Evolutionary conservation across 2,113 vertebrate species (phyloP), one percentile per base, ranked within the genome.

Genomic region (Lophura nycthemera): DNA sequence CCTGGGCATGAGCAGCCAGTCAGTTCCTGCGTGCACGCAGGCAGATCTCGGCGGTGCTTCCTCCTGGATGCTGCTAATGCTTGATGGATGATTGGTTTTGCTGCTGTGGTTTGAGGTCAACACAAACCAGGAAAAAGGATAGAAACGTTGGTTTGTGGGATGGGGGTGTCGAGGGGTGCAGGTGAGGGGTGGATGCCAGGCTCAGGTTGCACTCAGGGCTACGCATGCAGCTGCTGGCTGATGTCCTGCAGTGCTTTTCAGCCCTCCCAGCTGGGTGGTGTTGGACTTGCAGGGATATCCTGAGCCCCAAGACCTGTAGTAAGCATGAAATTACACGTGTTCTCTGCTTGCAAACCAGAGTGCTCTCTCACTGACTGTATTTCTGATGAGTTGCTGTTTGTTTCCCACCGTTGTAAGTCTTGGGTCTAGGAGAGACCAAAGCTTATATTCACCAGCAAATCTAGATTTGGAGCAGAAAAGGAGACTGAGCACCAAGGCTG

Each of bases 251-350:
- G 79, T n/a, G 72, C 19, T 1, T 20, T 79, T 65, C 34, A 9
- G 8, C 24, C 22, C 42, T 47, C 29, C 57, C 45, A 30, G 15
- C 61, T n/a, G 1, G 27, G 16, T 25, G 65, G 3, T 42, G 12
- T 50, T 89, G 50, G 24, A 36, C 43, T 50, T 17, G 1, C 38
- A 8, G 73, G 43, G 34, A 6, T 72, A 36, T 52, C 80, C 48
- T 64, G 59, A 65, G n/a, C 13, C 30, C 10, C 1, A 0, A 72
- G 61, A 73, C 27, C 42, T 63, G 18, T 19, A 43, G 34, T 52
- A 69, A 11, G 12, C 27, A 10, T 25, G 38, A n/a, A 45, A 47
- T 72, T 20, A 4, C 32, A 24, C 48, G 0, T 0, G 0, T 36
- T 66, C 34, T 34, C 61, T n/a, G 25, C 25, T 66, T n/a, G 3